These are phyloP conservation scores for Hypsopygia costalis DNA, from an alignment of 2,888 invertebrate species.

Conservation along the genomic window DNA sequence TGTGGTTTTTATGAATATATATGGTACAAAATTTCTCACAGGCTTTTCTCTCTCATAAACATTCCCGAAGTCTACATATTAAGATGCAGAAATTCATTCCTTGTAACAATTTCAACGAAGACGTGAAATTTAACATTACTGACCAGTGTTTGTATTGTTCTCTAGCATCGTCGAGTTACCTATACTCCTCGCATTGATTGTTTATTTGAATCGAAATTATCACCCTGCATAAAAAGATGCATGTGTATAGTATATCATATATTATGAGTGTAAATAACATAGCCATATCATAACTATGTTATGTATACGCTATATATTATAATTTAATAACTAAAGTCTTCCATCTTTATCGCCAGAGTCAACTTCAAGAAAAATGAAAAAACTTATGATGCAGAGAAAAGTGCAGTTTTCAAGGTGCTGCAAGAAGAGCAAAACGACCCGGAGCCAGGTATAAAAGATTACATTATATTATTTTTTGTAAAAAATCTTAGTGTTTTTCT, in stretches of 20 bases:
- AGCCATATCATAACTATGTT: too few species aligned
- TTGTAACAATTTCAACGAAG: neutral
- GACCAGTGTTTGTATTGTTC: conserved; percentile 9
- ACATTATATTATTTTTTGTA: neutral
- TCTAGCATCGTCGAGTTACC: neutral
- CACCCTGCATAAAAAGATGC: neutral
- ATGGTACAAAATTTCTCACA: too few species aligned
- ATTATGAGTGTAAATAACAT: too few species aligned
- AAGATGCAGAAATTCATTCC: too few species aligned
- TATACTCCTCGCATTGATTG: neutral
- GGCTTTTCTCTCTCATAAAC: too few species aligned
- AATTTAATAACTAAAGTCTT: neutral
- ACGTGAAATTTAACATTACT: conserved; percentile 17
- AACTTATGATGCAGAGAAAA: conserved; percentile 91
- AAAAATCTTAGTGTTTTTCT: neutral
- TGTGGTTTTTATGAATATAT: too few species aligned
- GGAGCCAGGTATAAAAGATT: conserved; percentile 82
- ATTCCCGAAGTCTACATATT: too few species aligned
- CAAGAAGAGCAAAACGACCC: conserved; percentile 93
- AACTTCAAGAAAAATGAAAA: conserved; percentile 98
- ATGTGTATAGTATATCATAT: neutral
- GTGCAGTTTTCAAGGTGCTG: conserved; percentile 94
- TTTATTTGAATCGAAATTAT: neutral
- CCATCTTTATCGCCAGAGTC: conserved; percentile 81
- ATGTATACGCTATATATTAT: too few species aligned